Evolutionary conservation across 2,113 vertebrate species (phyloP), one percentile per base, ranked within the genome.

Genomic region (Sinocyclocheilus anshuiensis): DNA sequence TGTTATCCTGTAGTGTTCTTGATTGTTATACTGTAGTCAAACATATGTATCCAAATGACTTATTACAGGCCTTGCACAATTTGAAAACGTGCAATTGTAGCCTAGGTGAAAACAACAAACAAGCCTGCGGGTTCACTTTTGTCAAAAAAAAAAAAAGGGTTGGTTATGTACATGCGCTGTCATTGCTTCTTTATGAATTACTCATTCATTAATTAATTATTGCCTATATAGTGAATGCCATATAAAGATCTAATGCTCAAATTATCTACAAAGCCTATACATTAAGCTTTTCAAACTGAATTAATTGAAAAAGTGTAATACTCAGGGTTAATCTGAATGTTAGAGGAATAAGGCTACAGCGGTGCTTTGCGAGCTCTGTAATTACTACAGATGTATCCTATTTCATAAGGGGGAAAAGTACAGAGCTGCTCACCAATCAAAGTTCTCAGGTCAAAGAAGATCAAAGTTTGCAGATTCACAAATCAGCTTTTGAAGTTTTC

Each of bases 401-500:
- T 86, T 26, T 85, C 82, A 81, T 29, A 80, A 75, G 69, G 39
- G 65, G 65, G 55, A 82, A 82, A 76, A 81, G 81, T 59, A 36
- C 20, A 76, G 65, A 74, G 80, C 63, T 59, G 74, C 82, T 81
- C 85, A 55, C 59, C 84, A 65, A 86, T 83, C 81, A 88, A 86
- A 81, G 50, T 36, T 72, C 65, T 71, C 81, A 33, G 81, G 74
- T 71, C 75, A 59, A 48, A 72, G 69, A 53, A 65, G 69, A 82
- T 86, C 39, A 86, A 84, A 84, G 77, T 59, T 88, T 39, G 24
- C 59, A 45, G 29, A 75, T 84, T 88, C 61, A 75, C 75, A 84
- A 16, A 77, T 22, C 50, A 22, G 74, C 59, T 57, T 83, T 86
- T 83, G 61, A 88, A 84, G 84, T 86, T 81, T 80, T 86, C 71